These are phyloP conservation scores for Drosophila lini DNA, from an alignment of 1,140 invertebrate genomes.

Conservation along the genomic window DNA sequence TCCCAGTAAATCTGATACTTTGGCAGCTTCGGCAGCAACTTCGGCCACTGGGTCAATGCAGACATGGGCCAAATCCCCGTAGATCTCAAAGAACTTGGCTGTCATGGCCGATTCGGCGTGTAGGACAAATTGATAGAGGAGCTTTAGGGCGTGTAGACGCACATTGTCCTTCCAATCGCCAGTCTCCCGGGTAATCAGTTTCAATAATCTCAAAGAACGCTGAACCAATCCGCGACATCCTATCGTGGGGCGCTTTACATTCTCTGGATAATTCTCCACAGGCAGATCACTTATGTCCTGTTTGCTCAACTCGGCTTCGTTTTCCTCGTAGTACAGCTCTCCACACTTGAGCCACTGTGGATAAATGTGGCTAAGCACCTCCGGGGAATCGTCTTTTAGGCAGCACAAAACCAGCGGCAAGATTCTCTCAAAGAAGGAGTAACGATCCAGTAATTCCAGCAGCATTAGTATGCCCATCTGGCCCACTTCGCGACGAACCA, in stretches of 20 bases:
- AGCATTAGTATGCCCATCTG: conserved; percentile 89
- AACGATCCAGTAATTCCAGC: conserved; percentile 89
- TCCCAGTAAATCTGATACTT: conserved; percentile 77
- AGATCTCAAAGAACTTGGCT: conserved; percentile 86
- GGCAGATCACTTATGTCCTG: conserved; percentile 87
- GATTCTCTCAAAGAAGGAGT: conserved; percentile 91
- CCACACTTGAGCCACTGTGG: conserved; percentile 89
- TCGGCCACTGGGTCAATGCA: conserved; percentile 71
- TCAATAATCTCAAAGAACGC: conserved; percentile 88
- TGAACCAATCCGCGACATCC: conserved; percentile 90
- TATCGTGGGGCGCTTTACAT: conserved; percentile 89
- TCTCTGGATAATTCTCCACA: conserved; percentile 88
- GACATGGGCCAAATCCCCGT: conserved; percentile 85
- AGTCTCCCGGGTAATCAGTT: conserved; percentile 88
- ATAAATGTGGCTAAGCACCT: conserved; percentile 86
- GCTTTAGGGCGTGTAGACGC: conserved; percentile 89
- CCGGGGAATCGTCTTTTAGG: conserved; percentile 89
- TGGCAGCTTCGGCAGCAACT: conserved; percentile 63
- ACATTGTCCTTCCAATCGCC: conserved; percentile 90
- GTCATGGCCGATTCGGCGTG: conserved; percentile 90
- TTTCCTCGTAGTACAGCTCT: conserved; percentile 89
- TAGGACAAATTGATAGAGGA: conserved; percentile 89
- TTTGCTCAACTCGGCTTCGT: conserved; percentile 90
- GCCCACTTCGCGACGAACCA: conserved; percentile 88
- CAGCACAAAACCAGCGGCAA: conserved; percentile 91